Conservation (phyloP, 2,888 invertebrate species). For the Drosophila cognata region DNA sequence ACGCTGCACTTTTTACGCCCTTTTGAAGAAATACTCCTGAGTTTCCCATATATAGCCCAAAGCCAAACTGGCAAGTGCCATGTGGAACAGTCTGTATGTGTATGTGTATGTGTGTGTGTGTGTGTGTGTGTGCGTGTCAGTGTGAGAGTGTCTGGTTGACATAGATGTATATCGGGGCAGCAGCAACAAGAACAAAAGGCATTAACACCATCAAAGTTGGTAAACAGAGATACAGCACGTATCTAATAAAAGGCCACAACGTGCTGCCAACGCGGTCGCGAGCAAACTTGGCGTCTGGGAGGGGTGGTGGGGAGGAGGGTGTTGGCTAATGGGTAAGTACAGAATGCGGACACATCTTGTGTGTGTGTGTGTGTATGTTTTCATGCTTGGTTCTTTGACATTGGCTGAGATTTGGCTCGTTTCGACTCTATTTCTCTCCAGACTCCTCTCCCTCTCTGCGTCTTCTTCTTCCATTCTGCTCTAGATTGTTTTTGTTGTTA, state of each 20-base stretch:
- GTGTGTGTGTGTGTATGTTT: constrained; percentile 1
- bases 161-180: constrained; percentile 56
- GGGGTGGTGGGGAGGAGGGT: background rate
- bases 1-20: constrained; percentile 68
- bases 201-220: constrained; percentile 79
- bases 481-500: background rate
- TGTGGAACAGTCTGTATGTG: constrained; percentile 10
- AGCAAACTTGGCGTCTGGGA: constrained; percentile 5
- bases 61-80: constrained; percentile 21
- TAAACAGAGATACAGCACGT: constrained; percentile 84
- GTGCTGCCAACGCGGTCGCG: constrained; percentile 72
- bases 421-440: constrained; percentile 4
- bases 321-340: constrained; percentile 28
- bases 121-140: constrained; percentile 36
- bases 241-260: constrained; percentile 83
- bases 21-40: constrained; percentile 33
- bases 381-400: constrained; percentile 59
- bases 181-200: constrained; percentile 58
- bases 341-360: constrained; percentile 31
- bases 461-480: background rate
- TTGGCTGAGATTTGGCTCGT: constrained; percentile 64
- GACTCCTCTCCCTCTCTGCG: background rate
- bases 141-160: constrained; percentile 48
- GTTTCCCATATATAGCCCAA: constrained; percentile 15
- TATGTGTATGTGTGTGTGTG: constrained; percentile 16